These are phyloP conservation scores for Eutolmus rufibarbis DNA, from an alignment of 2,888 invertebrate genomes.

Conservation along the genomic window DNA sequence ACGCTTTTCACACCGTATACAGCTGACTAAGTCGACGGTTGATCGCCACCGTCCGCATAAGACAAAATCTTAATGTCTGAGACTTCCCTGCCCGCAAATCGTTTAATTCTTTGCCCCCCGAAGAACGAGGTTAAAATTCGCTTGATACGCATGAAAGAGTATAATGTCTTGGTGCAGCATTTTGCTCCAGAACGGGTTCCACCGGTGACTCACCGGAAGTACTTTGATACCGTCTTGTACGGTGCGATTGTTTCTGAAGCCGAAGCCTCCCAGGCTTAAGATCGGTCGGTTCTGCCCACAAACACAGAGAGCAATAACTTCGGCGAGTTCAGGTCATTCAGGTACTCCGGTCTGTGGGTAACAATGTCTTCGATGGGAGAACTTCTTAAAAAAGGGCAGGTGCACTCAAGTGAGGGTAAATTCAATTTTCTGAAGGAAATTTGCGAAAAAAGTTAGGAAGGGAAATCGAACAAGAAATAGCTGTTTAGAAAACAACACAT, in stretches of 20 bases:
- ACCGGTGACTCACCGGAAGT: background rate
- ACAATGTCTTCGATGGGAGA: background rate
- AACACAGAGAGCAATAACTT: background rate
- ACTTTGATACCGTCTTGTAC: background rate
- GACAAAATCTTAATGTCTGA: background rate
- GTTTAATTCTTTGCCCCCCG: background rate
- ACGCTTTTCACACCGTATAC: background rate
- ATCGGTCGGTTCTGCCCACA: background rate
- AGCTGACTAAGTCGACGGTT: background rate
- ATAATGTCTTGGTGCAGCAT: background rate
- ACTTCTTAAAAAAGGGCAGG: background rate
- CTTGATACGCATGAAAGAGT: background rate
- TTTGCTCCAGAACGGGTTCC: background rate
- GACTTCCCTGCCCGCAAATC: background rate
- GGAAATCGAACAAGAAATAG: background rate
- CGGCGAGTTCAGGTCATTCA: background rate
- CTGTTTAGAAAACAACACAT: background rate
- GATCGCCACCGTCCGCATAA: background rate
- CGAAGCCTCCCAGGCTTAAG: background rate
- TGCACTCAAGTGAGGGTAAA: conserved; percentile 8
- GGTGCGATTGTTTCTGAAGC: background rate
- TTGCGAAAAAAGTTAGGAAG: background rate
- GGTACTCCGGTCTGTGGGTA: background rate
- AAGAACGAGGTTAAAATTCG: background rate
- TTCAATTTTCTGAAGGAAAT: background rate